Base-by-base conservation (phyloP, 1,140 invertebrate species). In the Procambarus virginalis region DNA sequence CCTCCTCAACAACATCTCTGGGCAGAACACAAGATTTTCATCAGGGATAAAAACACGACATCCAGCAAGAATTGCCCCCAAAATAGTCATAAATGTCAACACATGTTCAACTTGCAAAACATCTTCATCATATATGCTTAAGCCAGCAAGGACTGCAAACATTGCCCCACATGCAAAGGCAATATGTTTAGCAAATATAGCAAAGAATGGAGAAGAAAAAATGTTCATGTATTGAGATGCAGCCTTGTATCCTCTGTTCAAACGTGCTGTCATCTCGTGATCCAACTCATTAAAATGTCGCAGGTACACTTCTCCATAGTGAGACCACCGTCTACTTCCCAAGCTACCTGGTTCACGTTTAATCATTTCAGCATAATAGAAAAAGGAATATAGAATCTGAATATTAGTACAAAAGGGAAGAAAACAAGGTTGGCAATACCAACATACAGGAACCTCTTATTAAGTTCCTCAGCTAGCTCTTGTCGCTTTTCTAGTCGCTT, bases 261-360 rank as follows among this genome's bases (percentile, higher is more conserved):
- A 94, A 82, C 99, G 95, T 1, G 97, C 97, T 91, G 97, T 96
- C 70, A 99, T 94, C 94, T 99, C 99, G 94, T 99, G 99, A 93
- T 99, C 98, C 17, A 99, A 94, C 94, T 99, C 99, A 94, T 99
- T 99, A 94, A 99, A 99, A 94, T 99, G 99, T 6, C 99, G 95
- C 34, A 99, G 94, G 93, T 98, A 98, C 0, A 98, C 94, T 12
- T 96, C 95, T 12, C 97, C 97, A 94, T 98, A 99, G 34, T 97
- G 94, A 3, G 98, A 99, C 98, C 98, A 99, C 91, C 96, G 97
- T 86, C 98, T 95, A 10, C 97, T 95, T 2, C 98, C 98, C 46
- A 99, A 94, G n/a, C 96, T 96, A 3, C 97, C 97, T 0, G 99
- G 98, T 92, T 99, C 97, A 78, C 98, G 95, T 93, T 98, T 98